Evolutionary conservation across 2,113 vertebrate genomes (phyloP), one percentile per base, ranked within the genome.

Genomic region (Gavialis gangeticus): DNA sequence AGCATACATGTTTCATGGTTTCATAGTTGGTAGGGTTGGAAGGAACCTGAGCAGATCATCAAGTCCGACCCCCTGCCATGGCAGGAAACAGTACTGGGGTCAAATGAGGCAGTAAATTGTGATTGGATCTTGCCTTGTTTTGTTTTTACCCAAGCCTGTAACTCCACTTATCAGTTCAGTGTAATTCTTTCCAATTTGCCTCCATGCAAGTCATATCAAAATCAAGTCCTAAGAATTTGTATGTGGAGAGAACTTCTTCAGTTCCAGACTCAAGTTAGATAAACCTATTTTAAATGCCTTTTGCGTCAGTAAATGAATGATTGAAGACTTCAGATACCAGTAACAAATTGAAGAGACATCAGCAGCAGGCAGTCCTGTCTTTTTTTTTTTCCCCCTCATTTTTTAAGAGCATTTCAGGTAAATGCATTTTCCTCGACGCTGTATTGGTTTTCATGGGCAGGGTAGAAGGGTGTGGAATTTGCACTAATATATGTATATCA

Each of bases 1-100:
- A 99, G 97, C 76, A 12, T 15, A 9, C 16, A 12, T 58, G 21
- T 60, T 34, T 27, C 34, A 3, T 46, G 18, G 37, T 16, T 54
- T 9, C 12, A 11, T 77, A 34, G 34, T 34, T 34, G 34, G 34
- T 34, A 34, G 34, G 34, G 34, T 34, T 34, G 34, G 34, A 34
- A 34, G 34, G 34, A 34, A 34, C 34, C 34, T 34, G 34, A 4
- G 34, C 34, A 34, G 34, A 34, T 34, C 34, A 34, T 34, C 34
- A 34, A 34, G 34, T 34, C 34, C 34, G 34, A 34, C 34, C 34
- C 34, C 5, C 34, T 34, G 34, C 34, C 34, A 34, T 34, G 34
- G 34, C 34, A 34, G 34, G 34, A 34, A 34, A 34, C 4, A 34
- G 34, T 34, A 34, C 34, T 34, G 34, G 34, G 34, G 34, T 34